Evolutionary conservation across 2,797 vertebrate genomes (phyloP).

Genomic region (Sylvia borin): DNA sequence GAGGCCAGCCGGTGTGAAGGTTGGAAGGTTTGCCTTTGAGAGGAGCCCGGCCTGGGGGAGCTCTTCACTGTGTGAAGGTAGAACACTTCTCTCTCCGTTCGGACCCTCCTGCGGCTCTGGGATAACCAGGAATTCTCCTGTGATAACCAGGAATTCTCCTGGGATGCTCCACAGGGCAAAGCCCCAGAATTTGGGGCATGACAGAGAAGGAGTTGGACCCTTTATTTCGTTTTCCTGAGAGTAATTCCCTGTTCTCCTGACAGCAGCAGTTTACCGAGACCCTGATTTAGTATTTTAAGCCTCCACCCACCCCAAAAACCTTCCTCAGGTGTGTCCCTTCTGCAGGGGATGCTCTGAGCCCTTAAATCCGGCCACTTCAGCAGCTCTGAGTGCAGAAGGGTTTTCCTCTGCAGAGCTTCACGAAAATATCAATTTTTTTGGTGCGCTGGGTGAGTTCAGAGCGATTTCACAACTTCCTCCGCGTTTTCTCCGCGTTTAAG

Average conservation of each 20-base stretch:
- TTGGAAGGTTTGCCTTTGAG: background rate
- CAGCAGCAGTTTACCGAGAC: background rate
- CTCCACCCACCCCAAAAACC: no score
- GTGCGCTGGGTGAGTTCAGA: background rate
- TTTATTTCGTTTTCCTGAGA: background rate
- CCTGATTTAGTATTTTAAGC: background rate
- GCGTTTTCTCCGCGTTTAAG: background rate
- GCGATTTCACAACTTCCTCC: background rate
- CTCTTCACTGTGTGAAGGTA: background rate
- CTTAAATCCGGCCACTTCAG: background rate
- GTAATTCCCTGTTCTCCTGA: background rate
- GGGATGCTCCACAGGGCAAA: accelerated
- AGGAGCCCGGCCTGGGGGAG: background rate
- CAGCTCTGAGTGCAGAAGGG: accelerated
- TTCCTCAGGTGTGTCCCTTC: background rate
- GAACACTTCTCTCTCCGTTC: background rate
- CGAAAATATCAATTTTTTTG: background rate
- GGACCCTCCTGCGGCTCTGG: background rate
- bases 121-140: background rate
- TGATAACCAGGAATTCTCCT: background rate
- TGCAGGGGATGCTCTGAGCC: background rate
- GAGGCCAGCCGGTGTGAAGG: background rate
- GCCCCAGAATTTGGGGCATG: accelerated
- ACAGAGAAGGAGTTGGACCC: background rate
- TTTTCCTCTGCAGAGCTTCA: background rate